Percentiles rank a stretch among this genome's conserved stretches.
Evolutionary conservation across 2,797 vertebrate species (phyloP).

Genomic region (Danio albolineatus): DNA sequence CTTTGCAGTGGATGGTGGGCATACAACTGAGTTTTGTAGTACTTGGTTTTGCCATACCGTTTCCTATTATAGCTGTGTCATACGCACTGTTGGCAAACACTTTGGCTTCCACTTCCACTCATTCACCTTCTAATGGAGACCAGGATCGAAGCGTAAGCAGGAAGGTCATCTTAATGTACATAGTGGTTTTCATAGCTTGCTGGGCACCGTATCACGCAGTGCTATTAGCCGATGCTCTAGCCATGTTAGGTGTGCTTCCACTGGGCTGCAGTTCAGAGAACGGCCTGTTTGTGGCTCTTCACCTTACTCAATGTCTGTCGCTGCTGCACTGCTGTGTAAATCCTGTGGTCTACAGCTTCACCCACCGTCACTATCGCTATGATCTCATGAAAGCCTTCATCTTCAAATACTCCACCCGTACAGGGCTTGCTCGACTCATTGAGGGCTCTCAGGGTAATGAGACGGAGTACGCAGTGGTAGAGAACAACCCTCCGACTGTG

Average conservation of each 20-base stretch:
- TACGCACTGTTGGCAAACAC: constrained; percentile 87
- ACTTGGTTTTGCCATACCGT: constrained; percentile 92
- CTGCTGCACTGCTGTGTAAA: constrained; percentile 95
- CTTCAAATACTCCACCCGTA: constrained; percentile 95
- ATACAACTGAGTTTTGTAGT: constrained; percentile 91
- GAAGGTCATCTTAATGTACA: constrained; percentile 91
- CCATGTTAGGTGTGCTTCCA: constrained; percentile 85
- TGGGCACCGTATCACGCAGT: constrained; percentile 92
- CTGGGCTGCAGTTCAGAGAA: constrained; percentile 91
- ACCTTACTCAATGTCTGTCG: constrained; percentile 94
- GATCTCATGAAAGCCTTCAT: constrained; percentile 99
- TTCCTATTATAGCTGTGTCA: constrained; percentile 89
- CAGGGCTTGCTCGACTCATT: constrained; percentile 90
- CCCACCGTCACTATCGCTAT: constrained; percentile 93
- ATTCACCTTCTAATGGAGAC: constrained; percentile 75
- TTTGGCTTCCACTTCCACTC: constrained; percentile 74
- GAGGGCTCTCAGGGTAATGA: constrained; percentile 88
- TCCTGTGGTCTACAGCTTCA: constrained; percentile 96
- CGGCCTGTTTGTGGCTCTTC: constrained; percentile 86
- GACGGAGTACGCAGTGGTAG: constrained; percentile 86
- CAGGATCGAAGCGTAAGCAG: constrained; percentile 88
- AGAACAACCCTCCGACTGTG: constrained; percentile 73
- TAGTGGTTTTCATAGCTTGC: constrained; percentile 92
- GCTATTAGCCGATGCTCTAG: constrained; percentile 87
- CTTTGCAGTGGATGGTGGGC: constrained; percentile 91